Evolutionary conservation across 2,113 vertebrate genomes (phyloP), one percentile per base, ranked within the genome.

Genomic region (Theristicus caerulescens): DNA sequence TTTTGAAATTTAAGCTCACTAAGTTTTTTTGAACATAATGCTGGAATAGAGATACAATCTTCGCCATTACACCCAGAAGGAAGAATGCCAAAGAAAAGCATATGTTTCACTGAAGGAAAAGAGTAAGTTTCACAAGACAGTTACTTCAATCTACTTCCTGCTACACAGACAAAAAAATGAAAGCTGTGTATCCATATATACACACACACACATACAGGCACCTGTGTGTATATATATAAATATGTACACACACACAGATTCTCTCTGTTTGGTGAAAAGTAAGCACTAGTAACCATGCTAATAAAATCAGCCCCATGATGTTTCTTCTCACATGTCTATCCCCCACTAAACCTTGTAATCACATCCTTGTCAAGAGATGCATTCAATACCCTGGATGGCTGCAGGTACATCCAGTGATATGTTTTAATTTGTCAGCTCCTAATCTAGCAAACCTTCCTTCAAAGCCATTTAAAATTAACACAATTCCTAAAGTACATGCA

Each of bases 401-500:
- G 19, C 42, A 82, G 51, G 58, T 65, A 92, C 40, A 49, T 54
- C 34, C 44, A 92, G 32, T 27, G 27, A 5, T 22, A 32, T 2
- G 10, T 42, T 74, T 93, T 76, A 26, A 51, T 78, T 71, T 86
- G 47, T 66, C 69, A 88, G 44, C 22, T 78, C 32, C 42, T 58
- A 34, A 81, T 47, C 44, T 27, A 92, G 38, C 4, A 7, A 74
- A 36, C 27, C 22, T 59, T 86, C 18, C 36, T 74, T 69, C 64
- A 86, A 92, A 93, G 52, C 52, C 79, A 66, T 71, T 90, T 92
- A 66, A 93, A 94, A 88, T 61, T 44, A 86, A 80, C 29, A 72
- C 32, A 86, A 31, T 57, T 92, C 21, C 82, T 86, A 8, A 81
- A 57, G 42, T 36, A 86, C 8, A 22, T 20, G 40, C 25, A 73